Evolutionary conservation across 1,140 invertebrate species (phyloP), one percentile per base, ranked within the genome.

Genomic region (Meloidogyne exigua): DNA sequence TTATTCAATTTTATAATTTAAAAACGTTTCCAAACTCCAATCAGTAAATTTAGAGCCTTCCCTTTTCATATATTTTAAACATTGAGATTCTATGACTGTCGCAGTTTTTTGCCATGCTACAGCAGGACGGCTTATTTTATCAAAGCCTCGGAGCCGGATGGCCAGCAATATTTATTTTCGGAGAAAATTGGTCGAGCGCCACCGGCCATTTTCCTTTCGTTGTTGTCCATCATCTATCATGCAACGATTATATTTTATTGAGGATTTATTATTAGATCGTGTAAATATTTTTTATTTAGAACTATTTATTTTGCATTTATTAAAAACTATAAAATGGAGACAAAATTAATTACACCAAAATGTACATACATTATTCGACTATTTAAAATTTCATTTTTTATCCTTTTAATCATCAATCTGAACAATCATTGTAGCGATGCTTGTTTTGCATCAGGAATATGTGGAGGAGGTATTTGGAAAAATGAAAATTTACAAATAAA

Each of bases 371-470:
- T 57, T n/a, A 10, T n/a, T 57, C 49, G n/a, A 57, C 49, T 57
- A 57, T n/a, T 57, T 57, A 18, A n/a, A n/a, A 4, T n/a, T n/a
- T 57, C 49, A 57, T 7, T 57, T n/a, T 0, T 57, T 12, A 57
- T 57, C 5, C 49, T 57, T 57, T n/a, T n/a, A 57, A 1, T 57
- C 4, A n/a, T 57, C 1, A 57, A n/a, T 57, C 18, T 44, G 42
- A 18, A 57, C 7, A 57, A 57, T n/a, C 49, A 57, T 57, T 57
- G 18, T 18, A 57, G n/a, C n/a, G 75, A 82, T n/a, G 81, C 79
- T 4, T 82, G 81, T 44, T 82, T 82, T 49, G 78, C 81, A 64
- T 68, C 81, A 23, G 81, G 81, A 71, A 71, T 82, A 64, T 80
- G 79, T 39, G 79, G 79, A 10, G 79, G 76, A 44, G 72, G 76